Evolutionary conservation across 2,888 invertebrate species (phyloP), one percentile per base, ranked within the genome.

Genomic region (Nymphalis polychloros): DNA sequence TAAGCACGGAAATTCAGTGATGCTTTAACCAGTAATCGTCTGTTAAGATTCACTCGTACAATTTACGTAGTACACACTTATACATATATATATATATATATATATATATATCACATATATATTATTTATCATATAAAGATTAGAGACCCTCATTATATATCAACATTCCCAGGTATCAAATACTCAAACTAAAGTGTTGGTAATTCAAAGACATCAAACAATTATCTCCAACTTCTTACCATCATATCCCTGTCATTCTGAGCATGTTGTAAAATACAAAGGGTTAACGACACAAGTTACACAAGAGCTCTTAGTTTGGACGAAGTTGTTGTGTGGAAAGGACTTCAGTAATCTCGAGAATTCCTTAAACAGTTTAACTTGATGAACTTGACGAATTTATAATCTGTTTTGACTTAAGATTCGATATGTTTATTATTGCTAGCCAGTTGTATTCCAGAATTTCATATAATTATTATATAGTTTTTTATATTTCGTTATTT

Each of bases 181-280:
- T n/a, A 41, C 57, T 57, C 17, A 19, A 60, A 19, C 49, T 6
- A n/a, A 47, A 53, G 60, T 60, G 66, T 66, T 52, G 31, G 49
- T 68, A 53, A 68, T 72, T 70, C 68, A 63, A 68, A 65, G 65
- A 57, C 72, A 66, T 66, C 65, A 72, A 70, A 70, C 70, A 72
- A 72, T 72, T 72, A 72, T 72, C 70, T 70, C 57, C 48, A 68
- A 70, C 63, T 70, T 66, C 72, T 60, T 59, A 65, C 65, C 72
- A 62, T 68, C 68, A 61, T 72, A 68, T 66, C 70, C 69, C 63
- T 69, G 72, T 72, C 68, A 70, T 64, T 71, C 65, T 68, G 59
- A 70, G 67, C 70, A 72, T 68, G 66, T 67, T 66, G 60, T 67
- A 67, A 67, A 67, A 55, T 67, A 70, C 70, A 70, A 68, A 70